phyloP scores from a whole-genome alignment of 1,140 invertebrate species.

The Pachypeltis micranthus region DNA sequence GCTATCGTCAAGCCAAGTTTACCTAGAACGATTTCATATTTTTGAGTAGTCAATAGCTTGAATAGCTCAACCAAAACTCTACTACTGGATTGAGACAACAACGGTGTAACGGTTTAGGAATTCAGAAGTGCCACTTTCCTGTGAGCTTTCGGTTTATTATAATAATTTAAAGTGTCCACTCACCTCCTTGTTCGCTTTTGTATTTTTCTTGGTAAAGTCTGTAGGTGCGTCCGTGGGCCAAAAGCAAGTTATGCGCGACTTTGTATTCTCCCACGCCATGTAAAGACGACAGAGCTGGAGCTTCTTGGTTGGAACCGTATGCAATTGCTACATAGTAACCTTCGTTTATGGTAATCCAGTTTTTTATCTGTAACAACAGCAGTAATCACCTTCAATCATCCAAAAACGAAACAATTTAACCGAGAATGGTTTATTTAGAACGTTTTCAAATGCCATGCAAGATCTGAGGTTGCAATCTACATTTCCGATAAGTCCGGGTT shows the following conservation, averaged over 20 bases:
- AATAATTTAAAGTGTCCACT: no score
- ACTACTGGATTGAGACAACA: no score
- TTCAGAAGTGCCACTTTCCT: no score
- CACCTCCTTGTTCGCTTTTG: no score
- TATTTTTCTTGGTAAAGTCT: neutral
- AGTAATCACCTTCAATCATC: neutral
- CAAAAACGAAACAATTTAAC: neutral
- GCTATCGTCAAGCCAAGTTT: conserved; percentile 41
- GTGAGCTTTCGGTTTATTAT: no score
- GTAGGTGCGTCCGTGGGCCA: conserved; percentile 41
- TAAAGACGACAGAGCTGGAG: conserved; percentile 38
- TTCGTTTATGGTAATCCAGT: conserved; percentile 62
- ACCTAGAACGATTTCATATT: no score
- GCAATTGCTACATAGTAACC: conserved; percentile 51
- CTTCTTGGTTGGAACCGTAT: conserved; percentile 43
- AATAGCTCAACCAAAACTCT: no score
- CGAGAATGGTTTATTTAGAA: neutral
- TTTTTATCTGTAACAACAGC: conserved; percentile 35
- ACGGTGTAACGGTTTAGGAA: no score
- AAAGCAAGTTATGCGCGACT: conserved; percentile 47
- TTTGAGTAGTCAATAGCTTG: no score
- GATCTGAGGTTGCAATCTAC: no score
- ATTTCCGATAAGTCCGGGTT: no score
- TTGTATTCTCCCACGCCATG: conserved; percentile 43
- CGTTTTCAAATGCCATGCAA: no score